Percentiles rank a stretch among this genome's conserved stretches.
Conservation (phyloP, 2,888 invertebrate genomes). For the Fabriciana adippe region DNA sequence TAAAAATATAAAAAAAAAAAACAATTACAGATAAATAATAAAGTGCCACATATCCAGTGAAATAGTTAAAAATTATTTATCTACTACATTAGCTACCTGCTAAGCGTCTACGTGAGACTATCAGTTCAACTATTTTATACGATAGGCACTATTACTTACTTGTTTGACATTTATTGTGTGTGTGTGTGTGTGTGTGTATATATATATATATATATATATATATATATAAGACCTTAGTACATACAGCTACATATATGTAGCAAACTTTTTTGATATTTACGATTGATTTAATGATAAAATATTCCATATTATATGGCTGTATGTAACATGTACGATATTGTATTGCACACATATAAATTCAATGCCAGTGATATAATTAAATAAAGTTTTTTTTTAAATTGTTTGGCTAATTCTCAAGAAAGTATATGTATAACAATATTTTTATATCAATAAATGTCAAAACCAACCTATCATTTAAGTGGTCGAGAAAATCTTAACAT, state of each 20-base stretch:
- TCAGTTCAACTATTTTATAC: slow-evolving; percentile 32
- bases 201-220: slow-evolving; percentile 8
- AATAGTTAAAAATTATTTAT: slow-evolving; percentile 15
- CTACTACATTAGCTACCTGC: slow-evolving; percentile 22
- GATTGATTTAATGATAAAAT: neutral
- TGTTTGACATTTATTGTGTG: slow-evolving; percentile 23
- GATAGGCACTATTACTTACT: slow-evolving; percentile 30
- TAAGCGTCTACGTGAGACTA: slow-evolving; percentile 33
- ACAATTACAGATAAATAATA: slow-evolving; percentile 5
- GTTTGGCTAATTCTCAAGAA: too few species aligned
- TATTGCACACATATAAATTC: too few species aligned
- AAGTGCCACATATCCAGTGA: slow-evolving; percentile 17
- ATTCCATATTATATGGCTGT: neutral
- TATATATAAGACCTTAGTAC: neutral
- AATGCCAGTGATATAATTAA: too few species aligned
- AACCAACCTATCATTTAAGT: slow-evolving; percentile 34
- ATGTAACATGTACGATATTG: neutral
- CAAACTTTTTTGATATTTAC: neutral
- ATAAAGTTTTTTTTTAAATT: too few species aligned
- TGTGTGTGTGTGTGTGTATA: neutral
- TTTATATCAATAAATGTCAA: slow-evolving; percentile 30
- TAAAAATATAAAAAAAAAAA: neutral
- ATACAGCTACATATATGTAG: neutral
- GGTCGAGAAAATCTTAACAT: slow-evolving; percentile 41
- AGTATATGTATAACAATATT: slow-evolving; percentile 7